phyloP scores from a whole-genome alignment of 2,797 vertebrate species.

The Pseudomugil gertrudae region DNA sequence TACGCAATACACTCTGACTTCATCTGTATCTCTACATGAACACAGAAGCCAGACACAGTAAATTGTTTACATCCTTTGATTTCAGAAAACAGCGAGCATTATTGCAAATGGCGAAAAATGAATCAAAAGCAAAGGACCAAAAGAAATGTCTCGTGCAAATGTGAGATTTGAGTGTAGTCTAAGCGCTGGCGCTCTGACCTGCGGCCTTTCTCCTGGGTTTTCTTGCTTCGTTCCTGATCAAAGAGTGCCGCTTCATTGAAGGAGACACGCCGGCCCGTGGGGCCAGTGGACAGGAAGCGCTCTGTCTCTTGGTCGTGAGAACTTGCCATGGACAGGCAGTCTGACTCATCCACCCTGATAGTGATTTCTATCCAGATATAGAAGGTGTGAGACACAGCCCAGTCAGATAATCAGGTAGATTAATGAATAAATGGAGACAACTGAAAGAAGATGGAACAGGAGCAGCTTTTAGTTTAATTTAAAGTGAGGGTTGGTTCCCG shows the following conservation, averaged over 20 bases:
- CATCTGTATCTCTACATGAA: conserved; percentile 30
- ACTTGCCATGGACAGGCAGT: conserved; percentile 88
- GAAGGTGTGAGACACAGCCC: conserved; percentile 8
- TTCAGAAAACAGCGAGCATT: background rate
- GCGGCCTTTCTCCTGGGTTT: conserved; percentile 93
- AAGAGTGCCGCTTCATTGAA: conserved; percentile 97
- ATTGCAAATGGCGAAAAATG: background rate
- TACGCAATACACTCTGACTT: conserved; percentile 38
- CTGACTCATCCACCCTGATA: conserved; percentile 90
- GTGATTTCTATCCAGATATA: conserved; percentile 85
- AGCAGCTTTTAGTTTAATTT: background rate
- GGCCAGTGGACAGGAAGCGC: conserved; percentile 92
- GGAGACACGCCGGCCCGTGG: conserved; percentile 92
- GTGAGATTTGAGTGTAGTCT: background rate
- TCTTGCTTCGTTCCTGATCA: conserved; percentile 87
- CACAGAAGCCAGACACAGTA: conserved; percentile 6
- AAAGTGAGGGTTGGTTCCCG: background rate
- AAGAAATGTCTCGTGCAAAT: background rate
- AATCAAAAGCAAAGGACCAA: conserved; percentile 1
- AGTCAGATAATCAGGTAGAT: conserved; percentile 11
- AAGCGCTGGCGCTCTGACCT: conserved; percentile 79
- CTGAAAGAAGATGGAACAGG: conserved; percentile 5
- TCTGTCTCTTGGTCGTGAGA: conserved; percentile 89
- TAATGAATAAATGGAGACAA: background rate
- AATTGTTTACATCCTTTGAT: conserved; percentile 38